A percentile compares a stretch with the other conserved stretches of the same genome.
Conservation (phyloP, 2,113 vertebrate species). For the Alouatta palliata region DNA sequence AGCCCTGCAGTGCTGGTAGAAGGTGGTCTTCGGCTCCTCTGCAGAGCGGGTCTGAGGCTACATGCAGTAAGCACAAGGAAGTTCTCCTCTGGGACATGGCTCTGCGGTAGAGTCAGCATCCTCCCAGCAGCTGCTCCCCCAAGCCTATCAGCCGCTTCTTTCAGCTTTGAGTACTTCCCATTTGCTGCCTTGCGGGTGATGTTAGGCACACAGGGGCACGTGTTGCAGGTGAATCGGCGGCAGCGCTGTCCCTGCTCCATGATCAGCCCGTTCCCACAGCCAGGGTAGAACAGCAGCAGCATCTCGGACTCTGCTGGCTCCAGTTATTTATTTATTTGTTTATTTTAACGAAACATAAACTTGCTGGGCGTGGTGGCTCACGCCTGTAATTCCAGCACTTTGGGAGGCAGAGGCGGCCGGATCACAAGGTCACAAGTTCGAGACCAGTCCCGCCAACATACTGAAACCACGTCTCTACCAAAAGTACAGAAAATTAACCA, state of each 20-base stretch:
- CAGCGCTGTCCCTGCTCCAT: conserved; percentile 95
- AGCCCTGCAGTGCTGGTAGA: neutral
- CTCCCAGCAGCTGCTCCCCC: neutral
- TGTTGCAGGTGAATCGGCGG: conserved; percentile 94
- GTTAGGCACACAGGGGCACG: conserved; percentile 92
- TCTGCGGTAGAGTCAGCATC: neutral
- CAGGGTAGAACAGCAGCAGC: conserved; percentile 93
- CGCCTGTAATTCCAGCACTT: too few relatives aligned
- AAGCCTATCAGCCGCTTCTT: neutral
- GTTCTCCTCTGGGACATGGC: neutral
- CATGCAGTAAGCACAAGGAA: neutral
- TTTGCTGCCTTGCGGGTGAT: conserved; percentile 88
- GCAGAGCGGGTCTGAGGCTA: neutral
- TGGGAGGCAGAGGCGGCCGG: too few relatives aligned
- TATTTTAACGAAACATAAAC: neutral
- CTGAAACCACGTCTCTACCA: too few relatives aligned
- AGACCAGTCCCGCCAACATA: too few relatives aligned
- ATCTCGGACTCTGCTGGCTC: neutral
- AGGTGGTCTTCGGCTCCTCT: neutral
- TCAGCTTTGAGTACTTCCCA: neutral
- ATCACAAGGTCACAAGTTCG: too few relatives aligned
- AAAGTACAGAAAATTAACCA: too few relatives aligned
- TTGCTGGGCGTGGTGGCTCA: neutral
- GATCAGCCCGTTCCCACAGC: conserved; percentile 94
- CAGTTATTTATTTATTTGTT: too few relatives aligned